Evolutionary conservation across 2,113 vertebrate genomes (phyloP).

Genomic region (Junco hyemalis): DNA sequence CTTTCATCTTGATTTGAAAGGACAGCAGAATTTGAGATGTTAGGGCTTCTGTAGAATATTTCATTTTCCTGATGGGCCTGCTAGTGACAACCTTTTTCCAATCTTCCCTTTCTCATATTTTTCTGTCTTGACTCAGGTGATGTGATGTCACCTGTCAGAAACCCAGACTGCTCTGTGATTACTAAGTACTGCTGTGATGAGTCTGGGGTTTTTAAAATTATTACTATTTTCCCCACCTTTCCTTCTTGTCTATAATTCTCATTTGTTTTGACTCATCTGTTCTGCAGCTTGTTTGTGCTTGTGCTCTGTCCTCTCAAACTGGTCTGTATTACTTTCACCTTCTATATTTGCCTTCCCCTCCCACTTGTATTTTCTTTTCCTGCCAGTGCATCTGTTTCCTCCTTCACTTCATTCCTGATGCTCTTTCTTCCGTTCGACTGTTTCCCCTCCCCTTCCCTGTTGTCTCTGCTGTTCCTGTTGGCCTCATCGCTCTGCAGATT

Average conservation of each 20-base stretch:
- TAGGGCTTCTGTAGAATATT: background rate
- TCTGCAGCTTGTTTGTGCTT: background rate
- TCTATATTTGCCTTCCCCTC: background rate
- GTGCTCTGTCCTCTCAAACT: background rate
- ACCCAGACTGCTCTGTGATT: background rate
- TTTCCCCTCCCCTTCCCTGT: background rate
- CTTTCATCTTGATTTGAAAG: background rate
- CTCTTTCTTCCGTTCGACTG: background rate
- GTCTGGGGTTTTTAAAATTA: background rate
- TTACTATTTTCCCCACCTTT: background rate
- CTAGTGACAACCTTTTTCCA: background rate
- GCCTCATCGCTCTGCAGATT: background rate
- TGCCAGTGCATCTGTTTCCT: conserved; percentile 46
- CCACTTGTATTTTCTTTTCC: background rate
- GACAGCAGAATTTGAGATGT: background rate
- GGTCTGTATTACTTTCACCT: background rate
- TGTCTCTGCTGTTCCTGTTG: background rate
- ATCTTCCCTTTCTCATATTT: background rate
- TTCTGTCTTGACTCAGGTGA: background rate
- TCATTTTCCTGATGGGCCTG: background rate
- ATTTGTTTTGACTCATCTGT: background rate
- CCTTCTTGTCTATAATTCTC: background rate
- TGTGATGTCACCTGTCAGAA: background rate
- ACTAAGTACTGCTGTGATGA: background rate
- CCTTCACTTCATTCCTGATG: conserved; percentile 11